Percentiles rank a stretch among this genome's conserved stretches.
Conservation (phyloP, 1,140 invertebrate genomes). For the Oppia nitens region DNA sequence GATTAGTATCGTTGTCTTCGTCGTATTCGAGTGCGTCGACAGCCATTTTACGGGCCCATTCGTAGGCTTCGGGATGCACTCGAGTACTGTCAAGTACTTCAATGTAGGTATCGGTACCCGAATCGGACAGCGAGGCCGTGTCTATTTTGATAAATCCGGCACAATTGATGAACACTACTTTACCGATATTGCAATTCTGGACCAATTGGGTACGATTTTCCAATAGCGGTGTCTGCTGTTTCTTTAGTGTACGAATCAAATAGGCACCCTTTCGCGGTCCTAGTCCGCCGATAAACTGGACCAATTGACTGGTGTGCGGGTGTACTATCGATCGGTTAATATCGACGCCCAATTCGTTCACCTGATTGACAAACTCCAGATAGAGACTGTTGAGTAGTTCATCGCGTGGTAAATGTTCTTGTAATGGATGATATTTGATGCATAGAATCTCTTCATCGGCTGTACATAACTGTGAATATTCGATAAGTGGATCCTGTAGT, state of each 20-base stretch:
- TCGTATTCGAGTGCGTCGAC: constrained; percentile 97
- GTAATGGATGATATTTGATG: constrained; percentile 72
- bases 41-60: constrained; percentile 99
- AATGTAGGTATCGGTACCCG: constrained; percentile 74
- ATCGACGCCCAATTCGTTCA: constrained; percentile 98
- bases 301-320: constrained; percentile 64
- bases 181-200: constrained; percentile 86
- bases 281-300: constrained; percentile 94
- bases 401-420: constrained; percentile 67
- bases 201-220: constrained; percentile 91
- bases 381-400: constrained; percentile 66
- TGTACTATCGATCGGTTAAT: constrained; percentile 80
- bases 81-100: constrained; percentile 93
- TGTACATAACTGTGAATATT: constrained; percentile 88
- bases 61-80: constrained; percentile 97
- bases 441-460: constrained; percentile 89
- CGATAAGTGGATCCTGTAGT: constrained; percentile 86
- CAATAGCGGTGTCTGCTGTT: constrained; percentile 64
- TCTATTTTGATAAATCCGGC: constrained; percentile 99
- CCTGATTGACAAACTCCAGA: constrained; percentile 75
- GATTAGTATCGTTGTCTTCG: constrained; percentile 68
- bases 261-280: constrained; percentile 86
- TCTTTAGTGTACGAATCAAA: constrained; percentile 57
- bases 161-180: constrained; percentile 97
- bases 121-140: constrained; percentile 74